These are phyloP conservation scores for Zygogramma bicolorata DNA, from an alignment of 2,888 invertebrate species.

Conservation along the genomic window DNA sequence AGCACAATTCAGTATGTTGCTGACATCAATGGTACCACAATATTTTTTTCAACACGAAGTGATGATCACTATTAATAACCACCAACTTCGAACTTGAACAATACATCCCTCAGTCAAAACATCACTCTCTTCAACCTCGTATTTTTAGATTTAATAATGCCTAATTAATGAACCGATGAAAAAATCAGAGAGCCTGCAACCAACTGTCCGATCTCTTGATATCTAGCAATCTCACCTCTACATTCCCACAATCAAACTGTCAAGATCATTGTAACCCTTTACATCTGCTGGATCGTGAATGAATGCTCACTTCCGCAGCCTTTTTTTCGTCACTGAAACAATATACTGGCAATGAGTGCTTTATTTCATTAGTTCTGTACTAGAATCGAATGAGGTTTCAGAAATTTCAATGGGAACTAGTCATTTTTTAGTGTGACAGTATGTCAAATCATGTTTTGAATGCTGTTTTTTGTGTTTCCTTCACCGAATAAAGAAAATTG, in stretches of 20 bases:
- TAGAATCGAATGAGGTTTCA: not conserved
- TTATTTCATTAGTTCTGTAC: not conserved
- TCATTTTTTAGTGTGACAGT: too few relatives aligned
- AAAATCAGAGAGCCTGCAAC: slow-evolving; percentile 22
- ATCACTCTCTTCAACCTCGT: not conserved
- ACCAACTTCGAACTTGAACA: not conserved
- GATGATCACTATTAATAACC: not conserved
- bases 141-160: slow-evolving; percentile 17
- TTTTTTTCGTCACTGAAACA: slow-evolving; percentile 27
- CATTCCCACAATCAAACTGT: slow-evolving; percentile 49
- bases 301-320: slow-evolving; percentile 43
- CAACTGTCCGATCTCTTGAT: slow-evolving; percentile 38
- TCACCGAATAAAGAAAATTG: too few relatives aligned
- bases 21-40: not conserved
- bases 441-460: too few relatives aligned
- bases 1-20: too few relatives aligned
- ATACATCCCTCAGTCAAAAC: slow-evolving; percentile 1
- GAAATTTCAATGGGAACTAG: too few relatives aligned
- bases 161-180: slow-evolving; percentile 15
- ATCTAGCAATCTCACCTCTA: slow-evolving; percentile 42
- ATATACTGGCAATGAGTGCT: slow-evolving; percentile 8
- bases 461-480: too few relatives aligned
- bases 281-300: slow-evolving; percentile 43
- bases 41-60: not conserved
- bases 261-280: slow-evolving; percentile 46